These are phyloP conservation scores for Athripsodes cinereus DNA, from an alignment of 2,888 invertebrate species.

Conservation along the genomic window DNA sequence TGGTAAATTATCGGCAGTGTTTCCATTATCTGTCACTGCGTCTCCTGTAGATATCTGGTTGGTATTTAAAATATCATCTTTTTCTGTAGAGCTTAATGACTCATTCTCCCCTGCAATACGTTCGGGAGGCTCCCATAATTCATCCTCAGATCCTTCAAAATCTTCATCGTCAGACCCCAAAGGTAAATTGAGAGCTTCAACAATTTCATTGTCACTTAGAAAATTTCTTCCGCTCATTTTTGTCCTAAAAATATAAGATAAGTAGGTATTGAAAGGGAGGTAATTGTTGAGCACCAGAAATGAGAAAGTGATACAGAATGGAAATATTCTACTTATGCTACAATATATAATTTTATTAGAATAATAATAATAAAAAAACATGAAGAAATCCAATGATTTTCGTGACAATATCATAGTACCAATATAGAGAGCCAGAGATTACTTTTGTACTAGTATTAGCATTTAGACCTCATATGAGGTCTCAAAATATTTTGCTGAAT, in stretches of 20 bases:
- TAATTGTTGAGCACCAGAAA: not conserved
- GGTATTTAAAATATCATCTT: not conserved
- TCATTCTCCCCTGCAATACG: not conserved
- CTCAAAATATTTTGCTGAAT: not conserved
- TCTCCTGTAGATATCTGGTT: no score
- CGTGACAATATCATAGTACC: not conserved
- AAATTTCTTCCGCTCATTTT: conserved; percentile 3
- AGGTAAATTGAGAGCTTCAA: conserved; percentile 1
- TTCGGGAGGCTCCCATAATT: conserved; percentile 1
- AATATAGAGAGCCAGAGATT: not conserved
- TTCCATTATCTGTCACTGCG: not conserved
- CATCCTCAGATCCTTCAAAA: conserved; percentile 3
- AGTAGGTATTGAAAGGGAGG: not conserved
- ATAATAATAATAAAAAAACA: not conserved
- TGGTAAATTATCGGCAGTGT: not conserved
- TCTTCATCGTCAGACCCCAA: conserved; percentile 1
- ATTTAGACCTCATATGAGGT: conserved; percentile 8
- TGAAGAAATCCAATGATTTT: not conserved
- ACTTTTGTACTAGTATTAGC: conserved; percentile 4
- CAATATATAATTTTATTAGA: no score
- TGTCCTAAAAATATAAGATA: not conserved
- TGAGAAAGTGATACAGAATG: not conserved
- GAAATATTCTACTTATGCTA: no score
- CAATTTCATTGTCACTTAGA: conserved; percentile 1
- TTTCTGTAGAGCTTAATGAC: not conserved